phyloP scores from a whole-genome alignment of 2,797 vertebrate genomes.

The Adelosebastes latens region DNA sequence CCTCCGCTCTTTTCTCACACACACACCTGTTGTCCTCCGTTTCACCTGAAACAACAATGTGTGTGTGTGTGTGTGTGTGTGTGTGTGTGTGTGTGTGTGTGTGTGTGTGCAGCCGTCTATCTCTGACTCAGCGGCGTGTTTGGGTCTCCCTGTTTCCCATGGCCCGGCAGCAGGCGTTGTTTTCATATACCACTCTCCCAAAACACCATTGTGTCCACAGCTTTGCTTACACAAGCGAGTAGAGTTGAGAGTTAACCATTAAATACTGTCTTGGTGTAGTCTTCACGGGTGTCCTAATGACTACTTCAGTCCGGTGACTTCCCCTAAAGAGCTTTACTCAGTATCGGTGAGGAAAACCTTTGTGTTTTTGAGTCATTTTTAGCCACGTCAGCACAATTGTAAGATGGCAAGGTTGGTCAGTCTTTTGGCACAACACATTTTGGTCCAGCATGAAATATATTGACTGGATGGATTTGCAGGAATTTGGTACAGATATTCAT shows the following conservation, averaged over 20 bases:
- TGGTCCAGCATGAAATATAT: not conserved
- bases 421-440: not conserved
- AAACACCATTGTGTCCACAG: conserved; percentile 72
- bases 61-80: conserved; percentile 20
- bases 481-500: not conserved
- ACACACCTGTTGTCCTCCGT: conserved; percentile 73
- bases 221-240: conserved; percentile 63
- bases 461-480: not conserved
- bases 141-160: conserved; percentile 68
- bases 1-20: conserved; percentile 23
- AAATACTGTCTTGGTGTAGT: conserved; percentile 31
- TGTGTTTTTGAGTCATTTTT: not conserved
- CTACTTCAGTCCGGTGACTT: conserved; percentile 32
- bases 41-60: conserved; percentile 74
- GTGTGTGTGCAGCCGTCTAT: conserved; percentile 30
- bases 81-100: conserved; percentile 15
- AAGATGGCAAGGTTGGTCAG: not conserved
- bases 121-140: conserved; percentile 58
- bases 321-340: conserved; percentile 10
- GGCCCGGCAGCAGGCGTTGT: conserved; percentile 68
- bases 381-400: not conserved
- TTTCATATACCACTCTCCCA: conserved; percentile 65
- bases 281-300: conserved; percentile 27
- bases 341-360: conserved; percentile 5
- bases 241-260: conserved; percentile 40